Conservation (phyloP, 2,888 invertebrate genomes). For the Hipparchia semele region DNA sequence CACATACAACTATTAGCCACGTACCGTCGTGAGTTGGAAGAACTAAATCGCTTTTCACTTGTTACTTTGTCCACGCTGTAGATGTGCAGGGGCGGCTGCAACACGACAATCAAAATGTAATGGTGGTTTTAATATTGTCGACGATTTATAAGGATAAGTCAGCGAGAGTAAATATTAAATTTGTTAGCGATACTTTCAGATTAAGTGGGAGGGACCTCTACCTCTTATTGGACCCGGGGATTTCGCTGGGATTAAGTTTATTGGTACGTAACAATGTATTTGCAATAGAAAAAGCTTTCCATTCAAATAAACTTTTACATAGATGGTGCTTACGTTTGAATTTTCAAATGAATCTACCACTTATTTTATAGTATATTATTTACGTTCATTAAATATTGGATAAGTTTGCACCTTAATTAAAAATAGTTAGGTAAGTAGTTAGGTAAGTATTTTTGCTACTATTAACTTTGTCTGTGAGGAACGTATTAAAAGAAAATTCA, state of each 20-base stretch:
- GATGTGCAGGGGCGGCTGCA: conserved; percentile 62
- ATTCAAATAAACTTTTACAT: no score
- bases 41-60: conserved; percentile 27
- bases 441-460: no score
- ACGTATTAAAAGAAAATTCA: no score
- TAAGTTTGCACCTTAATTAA: no score
- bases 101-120: conserved; percentile 76
- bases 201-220: conserved; percentile 70
- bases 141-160: conserved; percentile 83
- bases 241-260: conserved; percentile 17
- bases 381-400: no score
- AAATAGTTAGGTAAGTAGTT: no score
- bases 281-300: not conserved
- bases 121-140: conserved; percentile 82
- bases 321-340: no score
- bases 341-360: no score
- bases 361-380: no score
- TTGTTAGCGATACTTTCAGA: conserved; percentile 79
- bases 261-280: conserved; percentile 12
- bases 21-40: no score
- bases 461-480: no score
- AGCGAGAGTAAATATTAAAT: conserved; percentile 80
- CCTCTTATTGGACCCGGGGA: conserved; percentile 40
- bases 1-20: no score
- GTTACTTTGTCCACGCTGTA: conserved; percentile 48